These are phyloP conservation scores for Conops quadrifasciatus DNA, from an alignment of 2,888 invertebrate genomes.

Conservation along the genomic window DNA sequence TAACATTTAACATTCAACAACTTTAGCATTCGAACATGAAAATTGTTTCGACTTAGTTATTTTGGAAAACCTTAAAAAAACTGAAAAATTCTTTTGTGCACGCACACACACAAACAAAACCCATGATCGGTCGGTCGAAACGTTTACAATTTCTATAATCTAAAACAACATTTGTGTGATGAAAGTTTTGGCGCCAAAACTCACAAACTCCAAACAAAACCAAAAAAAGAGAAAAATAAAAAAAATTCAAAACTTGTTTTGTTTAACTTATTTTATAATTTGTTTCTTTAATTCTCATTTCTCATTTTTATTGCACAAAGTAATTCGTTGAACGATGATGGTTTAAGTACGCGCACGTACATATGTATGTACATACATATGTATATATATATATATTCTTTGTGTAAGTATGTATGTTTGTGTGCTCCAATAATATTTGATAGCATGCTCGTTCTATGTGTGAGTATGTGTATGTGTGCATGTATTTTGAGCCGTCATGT, in stretches of 20 bases:
- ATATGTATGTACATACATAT: not conserved
- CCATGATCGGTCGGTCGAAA: not conserved
- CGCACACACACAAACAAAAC: not conserved
- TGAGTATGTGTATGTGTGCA: conserved; percentile 4
- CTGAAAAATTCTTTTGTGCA: not conserved
- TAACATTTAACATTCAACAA: conserved; percentile 38
- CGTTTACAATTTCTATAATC: not conserved
- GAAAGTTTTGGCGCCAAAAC: conserved; percentile 34
- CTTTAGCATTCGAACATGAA: conserved; percentile 47
- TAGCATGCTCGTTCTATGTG: not conserved
- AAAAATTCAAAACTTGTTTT: conserved; percentile 13
- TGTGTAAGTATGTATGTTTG: not conserved
- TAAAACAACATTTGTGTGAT: conserved; percentile 26
- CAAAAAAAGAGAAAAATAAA: not conserved
- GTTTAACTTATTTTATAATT: conserved; percentile 19
- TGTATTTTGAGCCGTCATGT: conserved; percentile 27
- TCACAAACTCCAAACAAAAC: conserved; percentile 1
- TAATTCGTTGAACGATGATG: not conserved
- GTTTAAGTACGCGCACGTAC: not conserved
- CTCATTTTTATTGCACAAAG: conserved; percentile 6
- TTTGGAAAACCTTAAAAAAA: conserved; percentile 10
- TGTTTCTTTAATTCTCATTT: conserved; percentile 14
- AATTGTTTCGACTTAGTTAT: conserved; percentile 41
- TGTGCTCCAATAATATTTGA: not conserved
- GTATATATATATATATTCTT: no score